Base-by-base conservation (phyloP, 2,113 vertebrate species). In the Cryptotis parvus region DNA sequence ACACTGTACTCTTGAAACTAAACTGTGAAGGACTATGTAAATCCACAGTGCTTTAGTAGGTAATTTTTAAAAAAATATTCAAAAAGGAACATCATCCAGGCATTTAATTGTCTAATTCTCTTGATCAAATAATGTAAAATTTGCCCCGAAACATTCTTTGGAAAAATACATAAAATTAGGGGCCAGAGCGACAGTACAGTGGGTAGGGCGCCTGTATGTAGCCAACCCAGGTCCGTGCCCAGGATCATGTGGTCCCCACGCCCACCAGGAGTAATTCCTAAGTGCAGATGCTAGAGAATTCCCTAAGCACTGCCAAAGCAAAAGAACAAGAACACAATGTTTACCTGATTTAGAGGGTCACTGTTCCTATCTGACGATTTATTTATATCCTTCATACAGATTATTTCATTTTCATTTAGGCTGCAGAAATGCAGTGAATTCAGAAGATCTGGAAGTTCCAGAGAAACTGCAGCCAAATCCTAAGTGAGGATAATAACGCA, bases 321-420 rank as follows among this genome's bases (percentile, higher is more conserved):
- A 58, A 58, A 11, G 4, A 65, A 65, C 61, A 88, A 29, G 92
- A 63, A 22, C 27, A 55, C 24, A 70, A 72, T 37, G 27, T 55
- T 96, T 98, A 98, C 98, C 97, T 97, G 97, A 74, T 95, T 95
- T 93, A 94, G 94, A 93, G 95, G 26, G 5, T 84, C 22, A 77
- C 87, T 98, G 87, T 96, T 98, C 92, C 95, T 97, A 86, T 96
- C 97, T 15, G 97, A 49, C 29, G 95, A 97, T 94, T 98, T 98
- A 94, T 98, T 98, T 63, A 97, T 84, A 95, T 99, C 98, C 97
- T 98, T 99, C 85, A 99, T 98, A 96, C 99, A 98, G 95, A 99
- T 96, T 87, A 99, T 98, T 96, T 99, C 99, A 11, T 99, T 98
- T 94, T 99, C 98, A 96, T 98, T 99, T 29, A 99, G 97, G 94